Evolutionary conservation across 1,140 invertebrate species (phyloP).

Genomic region (Diploscapter pachys): DNA sequence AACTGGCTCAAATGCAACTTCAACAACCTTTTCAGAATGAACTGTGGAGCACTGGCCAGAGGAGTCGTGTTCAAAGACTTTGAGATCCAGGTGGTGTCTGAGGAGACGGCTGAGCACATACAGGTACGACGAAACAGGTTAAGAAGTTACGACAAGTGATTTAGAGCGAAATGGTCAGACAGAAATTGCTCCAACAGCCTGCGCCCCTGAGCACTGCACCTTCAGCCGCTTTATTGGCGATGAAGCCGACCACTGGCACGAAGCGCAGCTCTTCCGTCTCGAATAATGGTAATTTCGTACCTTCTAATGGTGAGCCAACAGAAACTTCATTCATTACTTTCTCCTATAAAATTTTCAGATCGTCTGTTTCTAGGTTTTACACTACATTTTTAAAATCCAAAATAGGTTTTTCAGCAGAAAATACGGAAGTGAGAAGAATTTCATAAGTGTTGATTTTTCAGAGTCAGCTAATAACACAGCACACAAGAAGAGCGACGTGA

Average conservation of each 20-base stretch:
- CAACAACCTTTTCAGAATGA: constrained; percentile 35
- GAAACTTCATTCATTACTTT: no score
- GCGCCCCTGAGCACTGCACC: constrained; percentile 48
- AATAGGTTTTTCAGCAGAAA: no score
- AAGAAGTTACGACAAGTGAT: no score
- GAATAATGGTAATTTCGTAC: constrained; percentile 32
- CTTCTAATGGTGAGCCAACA: no score
- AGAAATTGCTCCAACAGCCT: constrained; percentile 56
- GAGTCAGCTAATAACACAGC: constrained; percentile 54
- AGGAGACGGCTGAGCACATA: constrained; percentile 58
- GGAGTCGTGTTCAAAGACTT: constrained; percentile 41
- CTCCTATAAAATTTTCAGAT: no score
- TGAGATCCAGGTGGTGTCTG: constrained; percentile 48
- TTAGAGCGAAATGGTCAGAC: constrained; percentile 51
- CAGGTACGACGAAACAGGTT: constrained; percentile 18
- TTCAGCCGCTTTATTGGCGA: constrained; percentile 39
- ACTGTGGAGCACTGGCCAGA: constrained; percentile 33
- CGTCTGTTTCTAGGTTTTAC: background rate
- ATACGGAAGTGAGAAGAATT: no score
- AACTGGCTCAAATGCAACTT: background rate
- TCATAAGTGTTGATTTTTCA: constrained; percentile 11
- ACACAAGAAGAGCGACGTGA: constrained; percentile 58
- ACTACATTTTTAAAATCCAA: background rate
- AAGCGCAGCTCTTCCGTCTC: constrained; percentile 44
- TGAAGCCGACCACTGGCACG: constrained; percentile 40